Conservation (phyloP, 1,140 invertebrate genomes). For the Camponotus vicinus region DNA sequence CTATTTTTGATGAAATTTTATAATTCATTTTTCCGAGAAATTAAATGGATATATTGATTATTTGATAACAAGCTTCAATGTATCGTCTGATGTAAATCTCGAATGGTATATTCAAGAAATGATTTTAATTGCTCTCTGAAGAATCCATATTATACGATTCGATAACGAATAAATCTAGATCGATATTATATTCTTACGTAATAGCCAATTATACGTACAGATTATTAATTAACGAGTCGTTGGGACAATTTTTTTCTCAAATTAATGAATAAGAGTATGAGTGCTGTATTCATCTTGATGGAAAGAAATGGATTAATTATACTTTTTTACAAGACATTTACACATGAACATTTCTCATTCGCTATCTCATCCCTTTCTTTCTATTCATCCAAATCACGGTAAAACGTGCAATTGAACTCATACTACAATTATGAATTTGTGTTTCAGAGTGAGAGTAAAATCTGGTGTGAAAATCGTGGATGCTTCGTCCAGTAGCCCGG, state of each 20-base stretch:
- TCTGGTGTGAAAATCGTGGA: constrained; percentile 93
- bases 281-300: not conserved
- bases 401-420: not conserved
- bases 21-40: not conserved
- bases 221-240: constrained; percentile 14
- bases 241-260: not conserved
- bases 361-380: not conserved
- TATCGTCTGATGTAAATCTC: not conserved
- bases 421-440: constrained; percentile 12
- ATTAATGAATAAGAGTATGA: not conserved
- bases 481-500: constrained; percentile 91
- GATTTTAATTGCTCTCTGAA: not conserved
- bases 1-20: not conserved
- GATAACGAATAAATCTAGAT: not conserved
- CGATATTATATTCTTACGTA: not conserved
- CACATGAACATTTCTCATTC: not conserved
- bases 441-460: constrained; percentile 93
- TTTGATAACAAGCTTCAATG: not conserved
- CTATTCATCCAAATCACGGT: not conserved
- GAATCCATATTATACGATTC: not conserved
- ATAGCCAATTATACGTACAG: not conserved
- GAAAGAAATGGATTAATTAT: not conserved
- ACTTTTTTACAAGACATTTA: not conserved
- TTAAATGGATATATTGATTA: not conserved
- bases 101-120: not conserved